Conservation (phyloP, 1,140 invertebrate species). For the Campoletis sonorensis region DNA sequence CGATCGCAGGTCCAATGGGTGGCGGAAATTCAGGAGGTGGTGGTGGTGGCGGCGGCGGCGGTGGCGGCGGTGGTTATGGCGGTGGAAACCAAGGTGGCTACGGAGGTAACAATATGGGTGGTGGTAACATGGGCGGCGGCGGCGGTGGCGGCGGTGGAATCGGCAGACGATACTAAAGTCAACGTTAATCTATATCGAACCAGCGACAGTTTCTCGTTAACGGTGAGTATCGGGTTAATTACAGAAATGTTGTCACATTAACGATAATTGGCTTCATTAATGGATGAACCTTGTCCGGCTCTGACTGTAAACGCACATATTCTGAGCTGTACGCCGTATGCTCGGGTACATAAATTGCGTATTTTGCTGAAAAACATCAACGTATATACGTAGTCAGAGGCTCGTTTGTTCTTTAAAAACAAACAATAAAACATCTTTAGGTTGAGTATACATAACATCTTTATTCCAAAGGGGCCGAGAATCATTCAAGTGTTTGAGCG, state of each 20-base stretch:
- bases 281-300: neutral
- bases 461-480: neutral
- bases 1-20: constrained; percentile 52
- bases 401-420: neutral
- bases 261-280: neutral
- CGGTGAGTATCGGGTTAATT: constrained; percentile 62
- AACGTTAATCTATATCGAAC: constrained; percentile 29
- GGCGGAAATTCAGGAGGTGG: constrained; percentile 67
- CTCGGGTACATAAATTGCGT: neutral
- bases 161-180: constrained; percentile 71
- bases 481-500: neutral
- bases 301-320: neutral
- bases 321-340: neutral
- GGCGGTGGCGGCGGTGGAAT: constrained; percentile 67
- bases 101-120: constrained; percentile 73
- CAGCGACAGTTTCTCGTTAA: constrained; percentile 57
- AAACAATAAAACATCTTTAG: neutral
- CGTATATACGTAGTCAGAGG: neutral
- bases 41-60: constrained; percentile 68
- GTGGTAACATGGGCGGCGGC: constrained; percentile 68
- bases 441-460: neutral
- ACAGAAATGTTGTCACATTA: neutral
- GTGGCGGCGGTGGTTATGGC: constrained; percentile 72
- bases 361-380: no score
- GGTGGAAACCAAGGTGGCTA: constrained; percentile 76